A percentile compares a stretch with the other conserved stretches of the same genome.
These are phyloP conservation scores for Platyura marginata DNA, from an alignment of 1,140 invertebrate genomes.

Conservation along the genomic window DNA sequence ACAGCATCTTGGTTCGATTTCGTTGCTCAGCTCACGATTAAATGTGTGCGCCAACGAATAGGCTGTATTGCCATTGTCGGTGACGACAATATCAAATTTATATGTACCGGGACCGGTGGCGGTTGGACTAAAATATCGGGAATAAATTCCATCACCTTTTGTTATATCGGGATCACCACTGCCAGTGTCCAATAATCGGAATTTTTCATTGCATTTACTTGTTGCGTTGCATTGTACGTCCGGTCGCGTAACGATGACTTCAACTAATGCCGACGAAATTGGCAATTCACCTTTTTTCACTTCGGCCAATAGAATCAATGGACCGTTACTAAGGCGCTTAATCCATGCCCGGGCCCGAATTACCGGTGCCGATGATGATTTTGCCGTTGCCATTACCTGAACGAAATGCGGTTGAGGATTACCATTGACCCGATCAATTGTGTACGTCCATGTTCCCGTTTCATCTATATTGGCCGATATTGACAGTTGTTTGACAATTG, in stretches of 20 bases:
- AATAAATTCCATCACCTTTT: conserved; percentile 44
- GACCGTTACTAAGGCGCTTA: conserved; percentile 12
- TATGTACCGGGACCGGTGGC: conserved; percentile 27
- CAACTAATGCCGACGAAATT: conserved; percentile 30
- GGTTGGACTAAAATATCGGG: conserved; percentile 35
- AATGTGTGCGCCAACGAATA: conserved; percentile 14
- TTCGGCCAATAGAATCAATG: conserved; percentile 29
- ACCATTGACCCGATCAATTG: conserved; percentile 31
- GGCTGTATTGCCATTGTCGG: conserved; percentile 29
- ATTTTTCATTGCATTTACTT: conserved; percentile 14
- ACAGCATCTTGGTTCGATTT: conserved; percentile 25
- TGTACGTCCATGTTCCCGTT: conserved; percentile 36
- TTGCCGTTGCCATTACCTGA: conserved; percentile 30
- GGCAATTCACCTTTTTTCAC: conserved; percentile 31
- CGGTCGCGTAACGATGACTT: conserved; percentile 25
- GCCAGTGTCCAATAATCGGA: conserved; percentile 37
- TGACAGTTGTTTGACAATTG: conserved; percentile 29
- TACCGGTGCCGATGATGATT: conserved; percentile 17
- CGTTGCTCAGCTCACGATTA: conserved; percentile 11
- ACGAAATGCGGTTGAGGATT: conserved; percentile 36
- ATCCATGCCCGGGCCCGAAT: conserved; percentile 25
- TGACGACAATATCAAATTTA: conserved; percentile 27
- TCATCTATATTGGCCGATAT: conserved; percentile 30
- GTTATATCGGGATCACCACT: conserved; percentile 44
- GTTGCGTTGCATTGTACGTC: conserved; percentile 19